These are phyloP conservation scores for Polypedilum vanderplanki DNA, from an alignment of 1,140 invertebrate species.

Conservation along the genomic window DNA sequence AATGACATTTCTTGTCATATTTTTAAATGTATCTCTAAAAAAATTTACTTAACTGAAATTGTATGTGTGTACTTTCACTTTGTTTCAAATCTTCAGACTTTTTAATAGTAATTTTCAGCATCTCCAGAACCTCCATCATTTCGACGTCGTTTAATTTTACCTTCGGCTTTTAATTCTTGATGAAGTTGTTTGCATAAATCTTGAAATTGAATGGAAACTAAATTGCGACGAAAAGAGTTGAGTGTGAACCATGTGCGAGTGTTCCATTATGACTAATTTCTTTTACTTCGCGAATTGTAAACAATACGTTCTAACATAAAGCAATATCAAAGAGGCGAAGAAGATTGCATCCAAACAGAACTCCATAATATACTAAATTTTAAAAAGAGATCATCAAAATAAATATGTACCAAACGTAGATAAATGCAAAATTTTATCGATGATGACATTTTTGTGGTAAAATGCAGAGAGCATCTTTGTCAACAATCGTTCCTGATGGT, in stretches of 20 bases:
- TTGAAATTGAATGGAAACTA: neutral
- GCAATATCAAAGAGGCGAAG: slow-evolving; percentile 33
- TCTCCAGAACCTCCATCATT: too few relatives aligned
- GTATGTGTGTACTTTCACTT: too few relatives aligned
- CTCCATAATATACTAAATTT: neutral
- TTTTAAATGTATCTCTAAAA: too few relatives aligned
- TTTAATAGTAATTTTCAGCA: too few relatives aligned
- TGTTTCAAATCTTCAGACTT: too few relatives aligned
- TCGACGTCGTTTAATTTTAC: too few relatives aligned
- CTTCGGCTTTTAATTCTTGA: too few relatives aligned
- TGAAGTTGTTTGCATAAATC: neutral
- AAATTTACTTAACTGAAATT: too few relatives aligned
- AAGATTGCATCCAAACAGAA: slow-evolving; percentile 35
- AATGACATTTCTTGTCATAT: too few relatives aligned
- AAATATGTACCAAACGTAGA: slow-evolving; percentile 76
- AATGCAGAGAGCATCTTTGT: slow-evolving; percentile 62
- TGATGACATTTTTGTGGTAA: slow-evolving; percentile 67
- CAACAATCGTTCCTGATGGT: slow-evolving; percentile 53
- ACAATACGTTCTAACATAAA: neutral
- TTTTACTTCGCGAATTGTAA: neutral
- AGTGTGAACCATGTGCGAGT: neutral
- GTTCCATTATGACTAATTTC: neutral
- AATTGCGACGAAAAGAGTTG: neutral
- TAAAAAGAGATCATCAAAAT: slow-evolving; percentile 52
- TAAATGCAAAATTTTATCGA: slow-evolving; percentile 73